Conservation (phyloP, 2,113 vertebrate genomes). For the Eidolon helvum region DNA sequence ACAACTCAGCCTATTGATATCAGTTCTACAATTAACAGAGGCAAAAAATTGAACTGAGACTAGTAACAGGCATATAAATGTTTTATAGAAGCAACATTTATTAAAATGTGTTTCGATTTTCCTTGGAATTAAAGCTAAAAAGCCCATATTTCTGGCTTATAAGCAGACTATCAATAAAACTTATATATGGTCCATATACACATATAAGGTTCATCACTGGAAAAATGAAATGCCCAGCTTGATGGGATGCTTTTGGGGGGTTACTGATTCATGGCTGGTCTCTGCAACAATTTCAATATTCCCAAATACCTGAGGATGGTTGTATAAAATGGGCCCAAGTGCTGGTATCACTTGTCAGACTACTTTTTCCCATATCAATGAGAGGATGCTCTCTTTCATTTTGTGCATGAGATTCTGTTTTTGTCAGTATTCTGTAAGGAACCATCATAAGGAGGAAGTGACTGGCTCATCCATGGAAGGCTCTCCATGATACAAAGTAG, state of each 20-base stretch:
- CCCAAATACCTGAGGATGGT: not conserved
- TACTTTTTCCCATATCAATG: not conserved
- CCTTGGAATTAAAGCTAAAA: not conserved
- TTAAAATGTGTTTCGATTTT: not conserved
- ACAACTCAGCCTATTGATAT: not conserved
- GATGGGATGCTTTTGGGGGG: not conserved
- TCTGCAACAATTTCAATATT: not conserved
- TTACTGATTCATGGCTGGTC: not conserved
- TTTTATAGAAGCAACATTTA: slow-evolving; percentile 22
- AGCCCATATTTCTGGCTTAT: not conserved
- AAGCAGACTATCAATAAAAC: not conserved
- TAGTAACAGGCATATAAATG: not conserved
- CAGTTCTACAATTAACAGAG: slow-evolving; percentile 8
- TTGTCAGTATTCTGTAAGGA: not conserved
- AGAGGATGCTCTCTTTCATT: not conserved
- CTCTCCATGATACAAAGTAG: accelerated
- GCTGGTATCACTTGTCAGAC: not conserved
- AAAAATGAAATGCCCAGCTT: not conserved
- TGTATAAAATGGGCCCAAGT: not conserved
- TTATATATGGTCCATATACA: not conserved
- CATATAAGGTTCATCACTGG: not conserved
- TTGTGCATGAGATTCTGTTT: not conserved
- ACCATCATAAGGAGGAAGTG: not conserved
- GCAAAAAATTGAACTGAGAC: not conserved
- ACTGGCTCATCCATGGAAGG: not conserved